These are phyloP conservation scores for Mormyrus lacerda DNA, from an alignment of 2,113 vertebrate species.

Conservation along the genomic window DNA sequence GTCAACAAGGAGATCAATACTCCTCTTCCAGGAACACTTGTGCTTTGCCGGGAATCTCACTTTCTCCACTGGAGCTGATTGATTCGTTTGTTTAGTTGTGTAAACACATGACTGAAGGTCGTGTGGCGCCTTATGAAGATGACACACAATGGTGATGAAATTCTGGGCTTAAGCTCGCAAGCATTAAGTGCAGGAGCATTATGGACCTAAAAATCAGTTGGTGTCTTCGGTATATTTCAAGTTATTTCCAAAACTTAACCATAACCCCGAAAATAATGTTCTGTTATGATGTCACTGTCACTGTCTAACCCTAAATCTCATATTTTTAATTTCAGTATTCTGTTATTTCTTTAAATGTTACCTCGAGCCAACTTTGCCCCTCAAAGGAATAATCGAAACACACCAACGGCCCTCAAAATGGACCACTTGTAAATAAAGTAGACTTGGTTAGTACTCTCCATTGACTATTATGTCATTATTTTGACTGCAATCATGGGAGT, in stretches of 20 bases:
- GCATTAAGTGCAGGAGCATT: neutral
- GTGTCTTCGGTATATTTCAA: neutral
- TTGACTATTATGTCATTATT: conserved; percentile 53
- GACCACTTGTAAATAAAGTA: conserved; percentile 47
- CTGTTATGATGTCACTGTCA: neutral
- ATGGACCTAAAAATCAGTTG: neutral
- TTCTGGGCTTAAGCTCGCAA: neutral
- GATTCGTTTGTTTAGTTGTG: conserved; percentile 16
- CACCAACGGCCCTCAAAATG: neutral
- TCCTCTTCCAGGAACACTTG: conserved; percentile 12
- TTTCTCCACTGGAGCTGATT: conserved; percentile 12
- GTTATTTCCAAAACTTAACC: neutral
- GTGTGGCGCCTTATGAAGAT: neutral
- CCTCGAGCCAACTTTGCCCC: neutral
- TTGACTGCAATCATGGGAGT: conserved; percentile 49
- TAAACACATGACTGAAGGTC: conserved; percentile 17
- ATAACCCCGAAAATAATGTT: neutral
- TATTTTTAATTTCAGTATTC: neutral
- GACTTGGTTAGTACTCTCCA: conserved; percentile 69
- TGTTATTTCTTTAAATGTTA: neutral
- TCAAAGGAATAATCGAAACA: neutral
- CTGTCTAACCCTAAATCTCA: neutral
- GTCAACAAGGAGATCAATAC: conserved; percentile 12
- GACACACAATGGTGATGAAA: neutral
- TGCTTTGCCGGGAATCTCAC: conserved; percentile 1